Conservation (phyloP, 2,797 vertebrate species). For the Odontamblyopus rebecca region DNA sequence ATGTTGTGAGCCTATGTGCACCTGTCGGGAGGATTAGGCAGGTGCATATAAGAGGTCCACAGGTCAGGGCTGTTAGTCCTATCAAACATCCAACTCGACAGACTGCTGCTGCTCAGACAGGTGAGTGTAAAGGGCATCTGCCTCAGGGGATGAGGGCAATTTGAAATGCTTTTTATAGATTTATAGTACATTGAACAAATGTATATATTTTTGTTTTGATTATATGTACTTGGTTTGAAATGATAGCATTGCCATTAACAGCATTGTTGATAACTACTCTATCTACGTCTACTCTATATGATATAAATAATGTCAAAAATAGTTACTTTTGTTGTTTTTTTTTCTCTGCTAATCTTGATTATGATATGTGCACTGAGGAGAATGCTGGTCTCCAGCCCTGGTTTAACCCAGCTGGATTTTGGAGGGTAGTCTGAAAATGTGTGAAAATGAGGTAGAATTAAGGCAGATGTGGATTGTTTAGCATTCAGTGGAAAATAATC, state of each 20-base stretch:
- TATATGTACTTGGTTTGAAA: not conserved
- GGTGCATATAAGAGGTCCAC: constrained; percentile 41
- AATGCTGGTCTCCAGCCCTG: too few species aligned
- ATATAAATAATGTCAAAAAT: not conserved
- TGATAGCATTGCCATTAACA: too few species aligned
- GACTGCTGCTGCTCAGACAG: constrained; percentile 24
- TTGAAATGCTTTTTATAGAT: not conserved
- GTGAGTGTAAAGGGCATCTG: constrained; percentile 29
- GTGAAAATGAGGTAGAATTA: too few species aligned
- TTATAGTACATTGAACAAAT: not conserved
- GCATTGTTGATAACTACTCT: not conserved
- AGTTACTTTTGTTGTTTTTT: not conserved
- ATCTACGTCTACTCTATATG: not conserved
- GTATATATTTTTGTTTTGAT: not conserved
- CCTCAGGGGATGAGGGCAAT: not conserved
- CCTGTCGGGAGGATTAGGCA: constrained; percentile 38
- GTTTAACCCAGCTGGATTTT: too few species aligned
- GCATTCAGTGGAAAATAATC: not conserved
- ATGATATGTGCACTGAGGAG: too few species aligned
- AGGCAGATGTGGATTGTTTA: not conserved
- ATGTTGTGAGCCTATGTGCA: not conserved
- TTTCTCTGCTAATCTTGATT: not conserved
- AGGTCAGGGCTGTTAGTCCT: not conserved
- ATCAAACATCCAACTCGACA: constrained; percentile 15
- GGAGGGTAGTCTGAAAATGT: too few species aligned